Percentiles rank a stretch among this genome's conserved stretches.
These are phyloP conservation scores for Scomber colias DNA, from an alignment of 2,113 vertebrate genomes.

Conservation along the genomic window DNA sequence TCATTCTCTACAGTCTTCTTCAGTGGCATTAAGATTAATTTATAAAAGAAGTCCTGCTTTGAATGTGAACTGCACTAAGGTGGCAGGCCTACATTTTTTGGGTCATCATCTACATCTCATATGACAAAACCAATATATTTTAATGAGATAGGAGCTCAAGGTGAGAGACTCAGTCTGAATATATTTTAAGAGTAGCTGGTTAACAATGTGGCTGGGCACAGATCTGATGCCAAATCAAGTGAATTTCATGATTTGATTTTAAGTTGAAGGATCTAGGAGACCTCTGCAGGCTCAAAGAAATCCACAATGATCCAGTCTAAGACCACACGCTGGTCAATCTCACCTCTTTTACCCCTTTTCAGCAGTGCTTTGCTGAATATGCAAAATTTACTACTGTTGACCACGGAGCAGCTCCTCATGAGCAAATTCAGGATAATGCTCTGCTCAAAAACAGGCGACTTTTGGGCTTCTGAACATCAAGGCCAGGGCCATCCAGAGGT, in stretches of 20 bases:
- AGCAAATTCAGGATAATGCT: background rate
- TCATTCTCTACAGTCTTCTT: constrained; percentile 41
- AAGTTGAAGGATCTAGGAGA: constrained; percentile 18
- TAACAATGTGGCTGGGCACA: constrained; percentile 18
- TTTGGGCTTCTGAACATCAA: constrained; percentile 11
- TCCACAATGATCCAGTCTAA: too few species aligned
- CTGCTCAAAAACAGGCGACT: background rate
- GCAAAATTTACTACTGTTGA: constrained; percentile 3
- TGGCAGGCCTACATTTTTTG: constrained; percentile 27
- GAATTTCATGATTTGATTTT: constrained; percentile 22
- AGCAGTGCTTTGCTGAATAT: too few species aligned
- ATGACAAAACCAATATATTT: constrained; percentile 62
- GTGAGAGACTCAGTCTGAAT: constrained; percentile 51
- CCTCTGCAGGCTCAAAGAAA: background rate
- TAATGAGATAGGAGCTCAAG: constrained; percentile 45
- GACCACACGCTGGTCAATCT: background rate
- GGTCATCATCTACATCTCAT: constrained; percentile 49
- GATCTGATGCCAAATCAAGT: constrained; percentile 37
- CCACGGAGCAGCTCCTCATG: background rate
- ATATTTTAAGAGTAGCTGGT: constrained; percentile 26
- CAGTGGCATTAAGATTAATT: constrained; percentile 42
- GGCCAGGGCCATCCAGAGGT: constrained; percentile 3
- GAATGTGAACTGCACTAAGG: constrained; percentile 33
- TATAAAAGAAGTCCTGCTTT: constrained; percentile 41
- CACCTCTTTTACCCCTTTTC: too few species aligned